Evolutionary conservation across 2,888 invertebrate species (phyloP).

Genomic region (Anthrax anthrax): DNA sequence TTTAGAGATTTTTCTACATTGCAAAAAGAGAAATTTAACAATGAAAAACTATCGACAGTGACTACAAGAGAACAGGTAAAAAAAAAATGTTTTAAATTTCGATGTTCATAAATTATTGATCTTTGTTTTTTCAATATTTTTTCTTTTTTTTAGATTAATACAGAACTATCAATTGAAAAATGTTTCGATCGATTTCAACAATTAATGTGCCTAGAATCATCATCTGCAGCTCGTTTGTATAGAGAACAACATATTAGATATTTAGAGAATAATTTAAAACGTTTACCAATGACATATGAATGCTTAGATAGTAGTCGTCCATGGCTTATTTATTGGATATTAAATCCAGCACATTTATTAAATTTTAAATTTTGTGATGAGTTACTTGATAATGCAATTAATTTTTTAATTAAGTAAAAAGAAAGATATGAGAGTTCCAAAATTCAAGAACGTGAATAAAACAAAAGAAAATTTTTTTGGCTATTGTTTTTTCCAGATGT

Average conservation of each 20-base stretch:
- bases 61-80: constrained; percentile 47
- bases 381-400: constrained; percentile 39
- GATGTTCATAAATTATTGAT: too few relatives aligned
- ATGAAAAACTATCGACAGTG: constrained; percentile 43
- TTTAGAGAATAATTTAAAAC: constrained; percentile 50
- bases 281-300: constrained; percentile 58
- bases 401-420: constrained; percentile 43
- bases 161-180: constrained; percentile 42
- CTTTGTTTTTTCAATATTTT: background rate
- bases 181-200: constrained; percentile 38
- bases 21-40: constrained; percentile 38
- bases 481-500: constrained; percentile 24
- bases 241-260: constrained; percentile 49
- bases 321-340: constrained; percentile 95
- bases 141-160: constrained; percentile 36
- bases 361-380: constrained; percentile 45
- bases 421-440: too few relatives aligned
- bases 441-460: background rate
- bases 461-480: background rate
- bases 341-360: constrained; percentile 75
- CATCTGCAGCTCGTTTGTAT: constrained; percentile 44
- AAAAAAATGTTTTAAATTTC: background rate
- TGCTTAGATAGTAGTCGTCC: constrained; percentile 87
- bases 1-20: constrained; percentile 25
- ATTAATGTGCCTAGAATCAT: constrained; percentile 35